Conservation (phyloP, 2,888 invertebrate species). For the Boloria selene region DNA sequence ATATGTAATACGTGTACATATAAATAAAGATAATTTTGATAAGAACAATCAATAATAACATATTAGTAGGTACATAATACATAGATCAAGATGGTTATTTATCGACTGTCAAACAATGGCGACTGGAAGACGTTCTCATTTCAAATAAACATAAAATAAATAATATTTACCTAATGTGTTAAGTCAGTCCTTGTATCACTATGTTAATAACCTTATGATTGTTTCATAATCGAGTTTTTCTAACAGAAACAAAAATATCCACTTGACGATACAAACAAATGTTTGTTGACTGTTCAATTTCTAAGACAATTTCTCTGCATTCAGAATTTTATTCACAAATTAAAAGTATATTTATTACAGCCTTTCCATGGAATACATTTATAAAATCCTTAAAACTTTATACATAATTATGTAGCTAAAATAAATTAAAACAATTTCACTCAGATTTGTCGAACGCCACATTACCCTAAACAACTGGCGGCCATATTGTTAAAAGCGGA, state of each 20-base stretch:
- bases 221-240: conserved; percentile 75
- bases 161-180: conserved; percentile 76
- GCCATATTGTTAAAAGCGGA: conserved; percentile 80
- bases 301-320: conserved; percentile 70
- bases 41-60: conserved; percentile 52
- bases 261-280: conserved; percentile 80
- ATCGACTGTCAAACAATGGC: conserved; percentile 78
- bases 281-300: conserved; percentile 83
- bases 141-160: conserved; percentile 54
- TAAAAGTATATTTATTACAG: conserved; percentile 65
- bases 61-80: conserved; percentile 48
- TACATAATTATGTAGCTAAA: conserved; percentile 76
- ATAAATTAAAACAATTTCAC: conserved; percentile 79
- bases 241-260: conserved; percentile 69
- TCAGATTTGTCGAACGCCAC: conserved; percentile 80
- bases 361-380: conserved; percentile 76
- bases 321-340: conserved; percentile 73
- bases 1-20: not conserved
- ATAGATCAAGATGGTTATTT: conserved; percentile 51
- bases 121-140: conserved; percentile 65
- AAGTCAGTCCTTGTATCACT: conserved; percentile 74
- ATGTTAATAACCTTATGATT: conserved; percentile 70
- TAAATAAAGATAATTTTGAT: conserved; percentile 35
- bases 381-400: conserved; percentile 77
- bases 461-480: conserved; percentile 82